Evolutionary conservation across 2,888 invertebrate species (phyloP).

Genomic region (Thymelicus acteon): DNA sequence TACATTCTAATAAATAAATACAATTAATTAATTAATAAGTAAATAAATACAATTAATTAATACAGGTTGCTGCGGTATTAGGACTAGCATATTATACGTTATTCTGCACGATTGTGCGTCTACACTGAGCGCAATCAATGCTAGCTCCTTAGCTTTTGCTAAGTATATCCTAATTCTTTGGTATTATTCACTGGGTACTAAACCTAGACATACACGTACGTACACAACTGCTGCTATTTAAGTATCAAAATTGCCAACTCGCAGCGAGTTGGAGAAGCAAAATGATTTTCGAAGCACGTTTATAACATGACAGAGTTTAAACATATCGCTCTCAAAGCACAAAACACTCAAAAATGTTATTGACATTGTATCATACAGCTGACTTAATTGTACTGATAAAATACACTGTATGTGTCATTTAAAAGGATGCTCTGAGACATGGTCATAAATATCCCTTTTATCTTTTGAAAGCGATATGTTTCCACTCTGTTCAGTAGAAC

Average conservation of each 20-base stretch:
- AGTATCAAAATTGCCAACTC: slow-evolving; percentile 43
- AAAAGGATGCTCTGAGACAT: not conserved
- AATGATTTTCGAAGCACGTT: slow-evolving; percentile 18
- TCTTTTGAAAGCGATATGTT: not conserved
- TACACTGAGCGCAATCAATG: slow-evolving; percentile 50
- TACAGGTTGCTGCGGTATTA: slow-evolving; percentile 69
- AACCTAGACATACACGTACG: slow-evolving; percentile 61
- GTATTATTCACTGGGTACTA: slow-evolving; percentile 76
- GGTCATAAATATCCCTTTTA: not conserved
- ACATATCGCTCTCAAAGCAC: not conserved
- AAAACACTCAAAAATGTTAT: not conserved
- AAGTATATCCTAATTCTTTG: slow-evolving; percentile 71
- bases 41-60: slow-evolving; percentile 30
- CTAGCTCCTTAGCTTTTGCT: slow-evolving; percentile 56
- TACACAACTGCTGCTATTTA: slow-evolving; percentile 52
- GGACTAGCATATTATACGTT: slow-evolving; percentile 66
- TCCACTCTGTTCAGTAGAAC: slow-evolving; percentile 9
- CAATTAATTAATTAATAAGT: slow-evolving; percentile 2
- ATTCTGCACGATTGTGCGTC: slow-evolving; percentile 23
- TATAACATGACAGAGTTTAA: slow-evolving; percentile 9
- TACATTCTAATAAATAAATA: slow-evolving; percentile 30
- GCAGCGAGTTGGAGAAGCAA: slow-evolving; percentile 32
- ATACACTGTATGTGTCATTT: not conserved
- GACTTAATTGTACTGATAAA: not conserved
- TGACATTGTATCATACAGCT: not conserved